A percentile compares a stretch with the other conserved stretches of the same genome.
phyloP scores from a whole-genome alignment of 2,797 vertebrate species.

The Thaleichthys pacificus region DNA sequence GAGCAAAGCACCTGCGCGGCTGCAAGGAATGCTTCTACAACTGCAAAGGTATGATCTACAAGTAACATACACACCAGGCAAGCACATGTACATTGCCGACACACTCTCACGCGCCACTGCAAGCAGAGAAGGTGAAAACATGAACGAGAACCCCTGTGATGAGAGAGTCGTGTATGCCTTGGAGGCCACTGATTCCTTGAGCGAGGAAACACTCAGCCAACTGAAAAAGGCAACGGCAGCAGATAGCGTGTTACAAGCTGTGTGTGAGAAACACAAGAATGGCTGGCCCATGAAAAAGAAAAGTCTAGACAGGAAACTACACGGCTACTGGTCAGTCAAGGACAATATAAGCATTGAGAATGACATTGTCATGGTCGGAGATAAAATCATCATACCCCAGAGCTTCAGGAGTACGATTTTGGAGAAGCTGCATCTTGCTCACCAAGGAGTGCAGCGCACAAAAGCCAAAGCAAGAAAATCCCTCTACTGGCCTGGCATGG shows the following conservation, averaged over 20 bases:
- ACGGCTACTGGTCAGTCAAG: constrained; percentile 14
- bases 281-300: constrained; percentile 8
- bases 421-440: constrained; percentile 28
- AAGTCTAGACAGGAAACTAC: constrained; percentile 8
- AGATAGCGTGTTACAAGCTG: constrained; percentile 13
- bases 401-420: constrained; percentile 11
- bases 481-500: constrained; percentile 35
- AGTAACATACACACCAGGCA: constrained; percentile 10
- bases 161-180: constrained; percentile 27
- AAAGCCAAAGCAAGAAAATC: constrained; percentile 34
- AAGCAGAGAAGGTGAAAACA: background rate
- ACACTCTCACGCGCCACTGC: constrained; percentile 1
- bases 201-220: background rate
- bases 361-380: constrained; percentile 23
- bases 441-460: constrained; percentile 24
- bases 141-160: constrained; percentile 1
- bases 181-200: constrained; percentile 12
- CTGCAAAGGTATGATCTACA: constrained; percentile 23
- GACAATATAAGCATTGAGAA: constrained; percentile 13
- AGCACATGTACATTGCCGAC: constrained; percentile 18
- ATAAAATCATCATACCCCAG: constrained; percentile 25
- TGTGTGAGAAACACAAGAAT: constrained; percentile 18
- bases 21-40: constrained; percentile 24
- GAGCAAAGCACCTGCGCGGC: constrained; percentile 18
- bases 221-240: constrained; percentile 13